Evolutionary conservation across 2,797 vertebrate genomes (phyloP).

Genomic region (Anomalospiza imberbis): DNA sequence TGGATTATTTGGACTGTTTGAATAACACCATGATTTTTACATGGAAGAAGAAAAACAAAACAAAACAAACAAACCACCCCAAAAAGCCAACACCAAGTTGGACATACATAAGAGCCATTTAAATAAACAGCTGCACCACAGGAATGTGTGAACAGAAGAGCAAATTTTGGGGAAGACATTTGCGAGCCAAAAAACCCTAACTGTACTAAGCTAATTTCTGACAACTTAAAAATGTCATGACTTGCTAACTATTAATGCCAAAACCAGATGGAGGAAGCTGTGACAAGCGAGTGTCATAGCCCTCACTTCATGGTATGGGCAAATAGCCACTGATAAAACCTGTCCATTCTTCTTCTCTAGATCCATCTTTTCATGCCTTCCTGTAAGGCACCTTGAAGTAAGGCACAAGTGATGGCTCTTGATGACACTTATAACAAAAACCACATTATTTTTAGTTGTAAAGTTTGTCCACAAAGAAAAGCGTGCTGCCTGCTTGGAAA

Average conservation of each 20-base stretch:
- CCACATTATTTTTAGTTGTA: neutral
- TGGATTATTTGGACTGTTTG: neutral
- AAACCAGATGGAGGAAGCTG: neutral
- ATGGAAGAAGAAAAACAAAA: neutral
- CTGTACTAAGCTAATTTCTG: neutral
- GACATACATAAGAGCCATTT: neutral
- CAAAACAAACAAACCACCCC: neutral
- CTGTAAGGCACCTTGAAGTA: neutral
- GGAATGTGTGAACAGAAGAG: neutral
- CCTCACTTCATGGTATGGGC: neutral
- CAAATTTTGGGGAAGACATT: neutral
- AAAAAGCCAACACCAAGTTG: fast-evolving
- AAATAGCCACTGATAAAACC: neutral
- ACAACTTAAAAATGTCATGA: neutral
- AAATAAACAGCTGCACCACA: neutral
- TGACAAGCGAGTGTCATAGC: neutral
- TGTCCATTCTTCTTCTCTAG: neutral
- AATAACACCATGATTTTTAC: neutral
- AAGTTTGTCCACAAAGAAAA: neutral
- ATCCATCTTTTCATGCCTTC: neutral
- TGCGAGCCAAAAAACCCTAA: neutral
- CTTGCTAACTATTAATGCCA: neutral
- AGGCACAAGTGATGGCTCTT: neutral
- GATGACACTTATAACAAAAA: neutral
- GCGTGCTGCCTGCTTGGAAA: neutral